A percentile compares a stretch with the other conserved stretches of the same genome.
Evolutionary conservation across 37 sponge, comb jelly and placozoan species (phyloP).

Genomic region (Haliclona indistincta): DNA sequence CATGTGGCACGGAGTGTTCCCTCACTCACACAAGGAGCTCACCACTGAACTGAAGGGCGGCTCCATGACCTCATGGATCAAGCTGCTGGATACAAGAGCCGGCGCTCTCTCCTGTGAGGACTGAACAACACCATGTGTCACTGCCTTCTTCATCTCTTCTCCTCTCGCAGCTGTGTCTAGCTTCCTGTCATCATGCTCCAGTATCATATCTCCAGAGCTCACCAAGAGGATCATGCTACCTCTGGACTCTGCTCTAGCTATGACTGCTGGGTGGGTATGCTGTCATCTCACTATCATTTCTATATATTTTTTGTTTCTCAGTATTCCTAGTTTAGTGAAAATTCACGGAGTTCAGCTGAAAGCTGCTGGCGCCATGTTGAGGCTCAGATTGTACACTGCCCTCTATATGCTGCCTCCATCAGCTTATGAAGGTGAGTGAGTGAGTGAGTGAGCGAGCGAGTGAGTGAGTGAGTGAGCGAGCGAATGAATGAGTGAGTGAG

Average conservation of each 20-base stretch:
- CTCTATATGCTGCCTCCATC: slow-evolving; percentile 50
- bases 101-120: slow-evolving; percentile 83
- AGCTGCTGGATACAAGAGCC: slow-evolving; percentile 71
- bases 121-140: neutral
- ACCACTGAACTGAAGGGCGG: slow-evolving; percentile 75
- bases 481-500: neutral
- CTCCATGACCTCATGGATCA: slow-evolving; percentile 50
- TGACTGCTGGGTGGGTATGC: slow-evolving; percentile 54
- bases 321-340: slow-evolving; percentile 53
- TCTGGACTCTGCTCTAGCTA: slow-evolving; percentile 84
- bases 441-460: neutral
- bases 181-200: slow-evolving; percentile 81
- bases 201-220: slow-evolving; percentile 82
- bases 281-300: neutral
- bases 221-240: slow-evolving; percentile 75
- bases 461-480: neutral
- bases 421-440: slow-evolving; percentile 71
- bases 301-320: slow-evolving; percentile 1
- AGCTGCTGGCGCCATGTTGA: slow-evolving; percentile 78
- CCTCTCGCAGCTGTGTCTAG: slow-evolving; percentile 59
- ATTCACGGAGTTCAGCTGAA: slow-evolving; percentile 78
- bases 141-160: neutral
- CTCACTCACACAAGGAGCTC: slow-evolving; percentile 89
- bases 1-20: slow-evolving; percentile 86
- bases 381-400: slow-evolving; percentile 77